Conservation (phyloP, 2,113 vertebrate genomes). For the Anarhynchus alexandrinus region DNA sequence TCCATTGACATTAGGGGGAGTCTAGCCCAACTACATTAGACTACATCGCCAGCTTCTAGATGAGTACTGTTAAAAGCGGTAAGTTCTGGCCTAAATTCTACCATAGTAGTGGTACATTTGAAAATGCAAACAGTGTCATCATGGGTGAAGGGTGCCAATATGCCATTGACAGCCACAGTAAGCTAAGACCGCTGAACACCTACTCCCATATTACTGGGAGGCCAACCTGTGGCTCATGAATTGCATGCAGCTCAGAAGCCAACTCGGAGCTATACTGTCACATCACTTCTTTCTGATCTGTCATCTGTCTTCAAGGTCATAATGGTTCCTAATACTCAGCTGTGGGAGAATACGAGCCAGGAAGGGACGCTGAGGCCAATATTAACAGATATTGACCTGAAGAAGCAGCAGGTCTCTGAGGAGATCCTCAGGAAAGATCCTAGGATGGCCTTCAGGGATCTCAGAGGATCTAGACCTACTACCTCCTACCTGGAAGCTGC, state of each 20-base stretch:
- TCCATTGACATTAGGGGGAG: not conserved
- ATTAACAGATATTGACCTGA: not conserved
- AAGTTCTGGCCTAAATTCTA: not conserved
- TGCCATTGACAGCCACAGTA: not conserved
- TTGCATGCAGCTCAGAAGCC: not conserved
- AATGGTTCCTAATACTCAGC: not conserved
- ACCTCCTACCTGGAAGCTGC: not conserved
- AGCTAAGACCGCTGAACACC: not conserved
- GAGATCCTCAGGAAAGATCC: not conserved
- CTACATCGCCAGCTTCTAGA: not conserved
- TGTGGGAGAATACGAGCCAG: not conserved
- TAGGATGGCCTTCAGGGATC: not conserved
- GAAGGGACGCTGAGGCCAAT: not conserved
- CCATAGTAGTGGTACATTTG: not conserved
- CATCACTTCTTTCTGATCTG: not conserved
- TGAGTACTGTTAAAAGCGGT: not conserved
- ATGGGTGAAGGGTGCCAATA: not conserved
- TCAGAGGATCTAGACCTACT: not conserved
- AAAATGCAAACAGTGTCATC: not conserved
- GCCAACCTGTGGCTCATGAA: not conserved
- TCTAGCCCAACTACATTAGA: not conserved
- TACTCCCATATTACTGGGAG: no score
- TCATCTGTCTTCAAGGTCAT: not conserved
- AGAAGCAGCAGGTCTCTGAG: not conserved
- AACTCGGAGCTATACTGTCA: not conserved